Conservation (phyloP, 1,140 invertebrate genomes). For the Drosophila suzukii region DNA sequence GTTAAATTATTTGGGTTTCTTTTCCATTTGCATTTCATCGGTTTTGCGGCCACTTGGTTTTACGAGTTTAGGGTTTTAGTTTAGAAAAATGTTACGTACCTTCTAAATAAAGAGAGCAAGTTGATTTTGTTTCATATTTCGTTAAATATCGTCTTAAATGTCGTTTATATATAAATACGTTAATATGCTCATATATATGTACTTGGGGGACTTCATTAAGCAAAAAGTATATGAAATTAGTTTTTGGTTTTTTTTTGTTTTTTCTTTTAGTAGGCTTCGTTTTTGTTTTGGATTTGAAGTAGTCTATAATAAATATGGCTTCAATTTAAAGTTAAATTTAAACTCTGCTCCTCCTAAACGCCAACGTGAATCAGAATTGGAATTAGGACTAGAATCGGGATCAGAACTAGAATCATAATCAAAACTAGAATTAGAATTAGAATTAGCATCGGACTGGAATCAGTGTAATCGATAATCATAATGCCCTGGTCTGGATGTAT, state of each 20-base stretch:
- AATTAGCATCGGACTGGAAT: conserved; percentile 43
- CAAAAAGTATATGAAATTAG: conserved; percentile 78
- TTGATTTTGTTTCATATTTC: conserved; percentile 59
- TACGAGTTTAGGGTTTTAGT: conserved; percentile 55
- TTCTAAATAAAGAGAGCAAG: conserved; percentile 81
- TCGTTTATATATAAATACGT: conserved; percentile 53
- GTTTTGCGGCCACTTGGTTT: conserved; percentile 48
- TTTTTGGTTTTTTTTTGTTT: conserved; percentile 26
- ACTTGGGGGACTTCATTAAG: conserved; percentile 60
- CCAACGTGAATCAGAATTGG: conserved; percentile 69
- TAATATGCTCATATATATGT: conserved; percentile 57
- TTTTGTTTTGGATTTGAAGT: conserved; percentile 51
- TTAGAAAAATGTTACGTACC: conserved; percentile 75
- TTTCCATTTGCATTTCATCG: conserved; percentile 31
- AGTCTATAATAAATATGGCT: conserved; percentile 73
- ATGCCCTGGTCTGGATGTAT: conserved; percentile 56
- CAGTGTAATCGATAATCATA: conserved; percentile 44
- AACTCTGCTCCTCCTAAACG: conserved; percentile 60
- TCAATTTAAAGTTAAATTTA: conserved; percentile 57
- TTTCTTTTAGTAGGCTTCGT: conserved; percentile 33
- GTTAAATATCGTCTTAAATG: conserved; percentile 65
- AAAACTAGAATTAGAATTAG: conserved; percentile 45
- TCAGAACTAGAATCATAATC: conserved; percentile 53
- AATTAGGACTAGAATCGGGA: conserved; percentile 56
- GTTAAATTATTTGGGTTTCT: conserved; percentile 46